Base-by-base conservation (phyloP, 2,888 invertebrate genomes). In the Coecobrya sp. region DNA sequence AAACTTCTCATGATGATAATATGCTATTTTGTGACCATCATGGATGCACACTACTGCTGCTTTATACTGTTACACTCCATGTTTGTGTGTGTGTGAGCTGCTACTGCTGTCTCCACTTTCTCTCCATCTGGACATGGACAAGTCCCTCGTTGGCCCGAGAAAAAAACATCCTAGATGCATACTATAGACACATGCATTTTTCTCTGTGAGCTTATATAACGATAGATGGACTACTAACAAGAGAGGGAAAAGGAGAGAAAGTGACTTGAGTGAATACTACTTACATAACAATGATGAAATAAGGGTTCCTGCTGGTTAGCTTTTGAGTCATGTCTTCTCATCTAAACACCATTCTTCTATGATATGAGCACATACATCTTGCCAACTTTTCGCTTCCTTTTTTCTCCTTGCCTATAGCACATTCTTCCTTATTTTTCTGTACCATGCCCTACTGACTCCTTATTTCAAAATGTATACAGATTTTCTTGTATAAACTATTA, bases 281-380 rank as follows among this genome's bases (percentile, higher is more conserved):
- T 89, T 89, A 84, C 89, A 84, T 89, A 89, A 89, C 89, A 89
- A 89, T 89, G 89, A 89, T 89, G 89, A 89, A 89, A 89, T 89
- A 89, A 89, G 89, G 82, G 89, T 55, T 89, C 89, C 89, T 84
- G 82, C 89, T 89, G 89, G 89, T 89, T 89, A 82, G 89, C 89
- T 89, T 89, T 89, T 89, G 82, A 89, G 89, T 89, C 89, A 89
- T 89, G 89, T 82, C 89, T 89, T 89, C 89, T 89, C 89, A 89
- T 89, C 89, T 89, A 89, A 89, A 89, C 89, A 89, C 89, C 52
- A 89, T 89, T 89, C 89, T 82, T 70, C 70, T 89, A 52, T 84
- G 82, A 82, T 89, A 89, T 89, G 82, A 84, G 55, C 68, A 82
- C 89, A 89, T 82, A 89, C 36, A 82, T 89, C 70, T 82, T 89